These are phyloP conservation scores for Maniola hyperantus DNA, from an alignment of 2,888 invertebrate genomes.

Conservation along the genomic window DNA sequence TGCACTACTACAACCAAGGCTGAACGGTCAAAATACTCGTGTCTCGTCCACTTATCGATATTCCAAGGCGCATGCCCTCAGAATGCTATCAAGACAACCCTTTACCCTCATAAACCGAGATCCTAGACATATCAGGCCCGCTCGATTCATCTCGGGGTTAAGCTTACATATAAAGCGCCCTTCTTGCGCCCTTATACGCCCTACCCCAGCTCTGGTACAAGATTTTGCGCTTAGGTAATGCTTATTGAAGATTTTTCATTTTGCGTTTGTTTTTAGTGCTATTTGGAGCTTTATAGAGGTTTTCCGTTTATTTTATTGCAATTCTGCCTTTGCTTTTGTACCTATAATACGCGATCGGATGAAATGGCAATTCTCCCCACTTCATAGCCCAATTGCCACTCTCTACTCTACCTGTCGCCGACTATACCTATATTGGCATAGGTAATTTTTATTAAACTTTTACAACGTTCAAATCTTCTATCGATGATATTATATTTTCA, in stretches of 20 bases:
- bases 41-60: conserved; percentile 30
- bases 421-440: no score
- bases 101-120: conserved; percentile 58
- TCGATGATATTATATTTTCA: no score
- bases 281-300: conserved; percentile 11
- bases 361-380: no score
- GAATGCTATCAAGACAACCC: conserved; percentile 59
- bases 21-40: no score
- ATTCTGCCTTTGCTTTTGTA: no score
- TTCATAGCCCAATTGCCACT: no score
- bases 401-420: no score
- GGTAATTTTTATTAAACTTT: no score
- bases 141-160: conserved; percentile 57
- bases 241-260: conserved; percentile 36
- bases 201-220: conserved; percentile 43
- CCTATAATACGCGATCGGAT: no score
- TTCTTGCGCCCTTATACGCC: conserved; percentile 47
- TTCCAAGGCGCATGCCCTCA: conserved; percentile 33
- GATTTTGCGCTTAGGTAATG: conserved; percentile 43
- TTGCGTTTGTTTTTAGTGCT: conserved; percentile 23
- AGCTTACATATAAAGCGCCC: conserved; percentile 59
- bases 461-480: no score
- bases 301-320: conserved; percentile 4
- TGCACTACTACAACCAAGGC: no score
- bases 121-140: conserved; percentile 56